Evolutionary conservation across 2,797 vertebrate genomes (phyloP), one percentile per base, ranked within the genome.

Genomic region (Amblyraja radiata): DNA sequence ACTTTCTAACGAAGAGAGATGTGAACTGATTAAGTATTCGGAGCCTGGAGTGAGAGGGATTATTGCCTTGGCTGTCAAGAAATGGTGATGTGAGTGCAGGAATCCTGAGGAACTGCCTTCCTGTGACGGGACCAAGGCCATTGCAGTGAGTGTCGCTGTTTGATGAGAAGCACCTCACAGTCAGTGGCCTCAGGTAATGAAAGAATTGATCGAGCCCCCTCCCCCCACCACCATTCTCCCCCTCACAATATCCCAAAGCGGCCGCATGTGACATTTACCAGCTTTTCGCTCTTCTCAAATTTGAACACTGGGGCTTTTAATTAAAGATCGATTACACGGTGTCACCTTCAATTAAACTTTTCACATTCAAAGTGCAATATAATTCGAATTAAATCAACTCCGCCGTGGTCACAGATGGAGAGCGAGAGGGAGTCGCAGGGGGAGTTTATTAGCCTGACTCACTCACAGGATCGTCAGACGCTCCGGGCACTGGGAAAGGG

Each of bases 261-360:
- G 61, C 63, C 32, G 61, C 21, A 88, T 68, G 84, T 88, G 84
- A 88, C 84, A 88, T 88, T 88, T 88, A 68, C n/a, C 36, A 88
- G n/a, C 36, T 88, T 88, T 88, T 88, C 32, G 61, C 63, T 88
- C 28, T 65, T 32, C 84, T 88, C 88, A 88, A 68, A 88, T 88
- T 88, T 88, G 84, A 88, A 68, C 61, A 68, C 84, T 36, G 36
- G n/a, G n/a, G 84, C 32, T 88, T 88, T 88, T 92, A 92, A 92
- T 92, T 92, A 92, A 92, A 92, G 90, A 92, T 92, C 68, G 90
- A 92, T 92, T 92, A 74, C 68, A 73, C 58, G 63, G 90, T 92
- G 73, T 92, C 90, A 76, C 73, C 68, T 92, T 92, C 90, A 92
- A 92, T 92, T 92, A 92, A 92, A 92, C 90, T 46, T 92, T 92